A percentile compares a stretch with the other conserved stretches of the same genome.
phyloP scores from a whole-genome alignment of 2,888 invertebrate species.

The Nebria brevicollis region DNA sequence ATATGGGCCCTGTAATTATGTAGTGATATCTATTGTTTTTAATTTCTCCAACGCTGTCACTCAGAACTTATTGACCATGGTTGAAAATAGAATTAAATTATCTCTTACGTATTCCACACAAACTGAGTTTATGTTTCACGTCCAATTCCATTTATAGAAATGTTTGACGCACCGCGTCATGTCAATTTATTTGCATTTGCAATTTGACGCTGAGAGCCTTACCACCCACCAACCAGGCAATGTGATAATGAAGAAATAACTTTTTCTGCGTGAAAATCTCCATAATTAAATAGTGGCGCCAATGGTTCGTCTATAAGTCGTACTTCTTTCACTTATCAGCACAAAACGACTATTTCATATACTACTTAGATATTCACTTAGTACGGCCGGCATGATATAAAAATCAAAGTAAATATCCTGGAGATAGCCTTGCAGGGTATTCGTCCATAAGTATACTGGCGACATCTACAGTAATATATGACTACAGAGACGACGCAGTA shows the following conservation, averaged over 20 bases:
- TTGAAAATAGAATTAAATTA: background rate
- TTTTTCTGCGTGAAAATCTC: slow-evolving; percentile 27
- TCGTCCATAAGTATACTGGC: background rate
- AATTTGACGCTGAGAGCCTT: slow-evolving; percentile 11
- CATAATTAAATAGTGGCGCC: slow-evolving; percentile 44
- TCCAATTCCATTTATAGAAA: slow-evolving; percentile 2
- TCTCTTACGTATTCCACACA: too few relatives aligned
- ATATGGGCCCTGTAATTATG: background rate
- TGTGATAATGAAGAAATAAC: slow-evolving; percentile 44
- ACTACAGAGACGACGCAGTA: slow-evolving; percentile 10
- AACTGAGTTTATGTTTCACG: too few relatives aligned
- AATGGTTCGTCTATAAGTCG: background rate
- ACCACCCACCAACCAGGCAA: slow-evolving; percentile 23
- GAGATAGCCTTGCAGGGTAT: slow-evolving; percentile 5
- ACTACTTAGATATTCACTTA: slow-evolving; percentile 20
- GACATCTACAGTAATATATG: slow-evolving; percentile 16
- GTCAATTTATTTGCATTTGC: slow-evolving; percentile 14
- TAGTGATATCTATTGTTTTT: background rate
- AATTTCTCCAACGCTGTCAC: background rate
- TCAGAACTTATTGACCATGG: background rate
- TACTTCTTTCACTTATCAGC: slow-evolving; percentile 11
- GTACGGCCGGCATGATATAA: slow-evolving; percentile 3
- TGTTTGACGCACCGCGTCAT: background rate
- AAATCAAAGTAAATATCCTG: slow-evolving; percentile 1
- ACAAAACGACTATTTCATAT: slow-evolving; percentile 12